Evolutionary conservation across 2,797 vertebrate genomes (phyloP), one percentile per base, ranked within the genome.

Genomic region (Neostethus bicornis): DNA sequence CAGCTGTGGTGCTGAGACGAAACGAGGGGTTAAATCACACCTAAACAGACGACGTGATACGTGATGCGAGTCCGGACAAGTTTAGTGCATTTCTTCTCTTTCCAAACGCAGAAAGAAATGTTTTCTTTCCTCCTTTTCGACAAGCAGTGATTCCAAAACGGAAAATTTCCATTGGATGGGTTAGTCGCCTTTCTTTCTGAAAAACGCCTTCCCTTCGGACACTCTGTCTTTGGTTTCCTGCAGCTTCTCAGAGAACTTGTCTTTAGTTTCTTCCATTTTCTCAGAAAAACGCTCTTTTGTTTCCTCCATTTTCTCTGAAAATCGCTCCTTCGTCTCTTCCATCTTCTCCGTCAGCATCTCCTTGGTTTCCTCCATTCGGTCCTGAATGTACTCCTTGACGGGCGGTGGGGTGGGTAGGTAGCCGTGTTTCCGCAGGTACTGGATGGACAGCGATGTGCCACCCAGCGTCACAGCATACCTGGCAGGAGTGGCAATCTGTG

Each of bases 221-320:
- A 96, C 93, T 86, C 94, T 93, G 59, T 92, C 95, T 94, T 96
- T 97, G 87, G 96, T 98, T 92, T 96, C 95, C 57, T 95, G 94
- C 41, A 97, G 79, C 75, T 93, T 96, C 78, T 89, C 95, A 0
- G 93, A 93, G 37, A 97, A 72, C 87, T 87, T 96, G 62, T 95
- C 96, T 68, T 96, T 96, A 1, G 96, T 98, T 75, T 94, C 95
- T 60, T 94, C 94, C 92, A 98, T 95, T 83, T 94, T 94, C 79
- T 88, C 94, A 0, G 92, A 92, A 38, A 96, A 77, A 38, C 88
- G 93, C 41, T 85, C 96, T 46, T 96, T 97, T 1, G 96, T 93
- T 73, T 90, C 92, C 60, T 89, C 95, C 92, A 98, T 96, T 75
- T 93, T 95, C 76, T 91, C 96, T 0, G 94, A 92, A 37, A 98